Evolutionary conservation across 2,888 invertebrate species (phyloP).

Genomic region (Hartigia nigra): DNA sequence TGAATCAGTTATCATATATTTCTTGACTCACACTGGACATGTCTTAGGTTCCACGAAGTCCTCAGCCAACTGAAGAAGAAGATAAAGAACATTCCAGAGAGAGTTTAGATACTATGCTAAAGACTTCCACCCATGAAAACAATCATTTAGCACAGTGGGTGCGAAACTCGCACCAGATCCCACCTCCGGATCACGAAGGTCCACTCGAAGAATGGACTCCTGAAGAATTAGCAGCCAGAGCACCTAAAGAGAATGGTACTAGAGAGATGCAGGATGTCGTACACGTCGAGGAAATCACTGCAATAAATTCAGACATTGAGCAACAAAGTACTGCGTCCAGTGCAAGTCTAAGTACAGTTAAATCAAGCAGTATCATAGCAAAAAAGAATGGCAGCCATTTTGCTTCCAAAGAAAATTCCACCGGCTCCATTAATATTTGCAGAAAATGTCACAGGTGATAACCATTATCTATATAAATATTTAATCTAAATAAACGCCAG

Average conservation of each 20-base stretch:
- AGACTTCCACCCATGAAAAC: slow-evolving; percentile 34
- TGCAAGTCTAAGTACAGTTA: slow-evolving; percentile 61
- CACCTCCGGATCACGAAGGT: slow-evolving; percentile 57
- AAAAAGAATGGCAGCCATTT: slow-evolving; percentile 53
- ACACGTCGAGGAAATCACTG: slow-evolving; percentile 46
- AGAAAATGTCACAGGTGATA: slow-evolving; percentile 61
- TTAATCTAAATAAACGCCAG: not conserved
- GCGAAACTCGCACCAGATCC: slow-evolving; percentile 60
- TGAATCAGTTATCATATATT: not conserved
- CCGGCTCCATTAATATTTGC: slow-evolving; percentile 59
- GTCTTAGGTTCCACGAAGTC: slow-evolving; percentile 5
- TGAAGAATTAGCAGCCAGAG: slow-evolving; percentile 58
- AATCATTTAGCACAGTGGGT: slow-evolving; percentile 60
- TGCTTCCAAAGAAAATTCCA: slow-evolving; percentile 50
- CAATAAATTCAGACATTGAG: slow-evolving; percentile 56
- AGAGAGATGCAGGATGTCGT: slow-evolving; percentile 26
- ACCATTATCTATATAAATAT: not conserved
- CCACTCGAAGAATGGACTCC: slow-evolving; percentile 61
- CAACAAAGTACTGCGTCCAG: slow-evolving; percentile 62
- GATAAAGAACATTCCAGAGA: slow-evolving; percentile 38
- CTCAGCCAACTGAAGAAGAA: slow-evolving; percentile 30
- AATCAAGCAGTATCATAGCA: slow-evolving; percentile 51
- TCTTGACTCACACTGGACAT: not conserved
- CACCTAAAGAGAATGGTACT: slow-evolving; percentile 45
- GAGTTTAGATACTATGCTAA: slow-evolving; percentile 41